Evolutionary conservation across 2,888 invertebrate species (phyloP).

Genomic region (Creontiades dilutus): DNA sequence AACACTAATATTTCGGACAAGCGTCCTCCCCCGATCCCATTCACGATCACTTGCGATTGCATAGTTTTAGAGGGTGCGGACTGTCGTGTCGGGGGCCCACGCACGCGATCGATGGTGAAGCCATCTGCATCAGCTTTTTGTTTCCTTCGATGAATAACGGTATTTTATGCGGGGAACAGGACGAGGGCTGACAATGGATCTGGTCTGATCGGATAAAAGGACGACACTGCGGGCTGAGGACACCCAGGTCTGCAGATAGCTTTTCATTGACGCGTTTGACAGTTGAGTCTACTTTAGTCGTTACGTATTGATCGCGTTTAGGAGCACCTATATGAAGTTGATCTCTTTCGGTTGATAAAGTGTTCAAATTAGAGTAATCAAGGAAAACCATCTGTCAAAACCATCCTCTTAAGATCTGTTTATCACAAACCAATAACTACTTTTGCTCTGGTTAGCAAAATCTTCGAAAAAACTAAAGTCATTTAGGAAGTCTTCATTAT

Average conservation of each 20-base stretch:
- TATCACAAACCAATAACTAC: no score
- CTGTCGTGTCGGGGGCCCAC: not conserved
- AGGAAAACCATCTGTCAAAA: no score
- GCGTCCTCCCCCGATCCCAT: conserved; percentile 22
- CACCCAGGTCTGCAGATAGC: not conserved
- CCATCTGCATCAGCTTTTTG: conserved; percentile 31
- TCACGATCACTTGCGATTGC: conserved; percentile 15
- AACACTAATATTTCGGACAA: conserved; percentile 22
- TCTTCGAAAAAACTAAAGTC: no score
- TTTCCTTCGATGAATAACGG: conserved; percentile 16
- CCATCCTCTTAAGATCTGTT: no score
- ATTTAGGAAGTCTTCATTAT: no score
- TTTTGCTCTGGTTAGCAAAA: no score
- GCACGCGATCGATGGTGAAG: not conserved
- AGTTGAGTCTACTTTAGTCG: no score
- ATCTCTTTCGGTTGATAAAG: no score
- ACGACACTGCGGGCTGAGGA: conserved; percentile 9
- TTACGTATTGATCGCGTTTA: no score
- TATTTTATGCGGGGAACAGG: not conserved
- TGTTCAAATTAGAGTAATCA: no score
- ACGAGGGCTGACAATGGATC: not conserved
- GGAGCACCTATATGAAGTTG: no score
- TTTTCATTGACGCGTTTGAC: conserved; percentile 10
- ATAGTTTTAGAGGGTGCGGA: conserved; percentile 7
- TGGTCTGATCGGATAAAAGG: not conserved